Conservation (phyloP, 2,113 vertebrate species). For the Pachyramphus minor region DNA sequence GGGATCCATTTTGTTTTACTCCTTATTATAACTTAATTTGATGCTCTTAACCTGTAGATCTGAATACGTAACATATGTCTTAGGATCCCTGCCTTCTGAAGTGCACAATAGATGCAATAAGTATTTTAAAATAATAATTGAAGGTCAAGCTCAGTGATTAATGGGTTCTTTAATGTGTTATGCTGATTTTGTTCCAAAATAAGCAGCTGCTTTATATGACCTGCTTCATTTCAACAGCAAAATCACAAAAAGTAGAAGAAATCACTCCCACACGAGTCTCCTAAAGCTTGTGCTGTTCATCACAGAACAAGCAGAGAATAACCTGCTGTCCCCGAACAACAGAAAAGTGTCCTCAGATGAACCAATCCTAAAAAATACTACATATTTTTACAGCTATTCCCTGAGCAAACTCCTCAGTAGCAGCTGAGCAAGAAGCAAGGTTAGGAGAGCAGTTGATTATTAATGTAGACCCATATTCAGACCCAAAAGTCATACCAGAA, state of each 20-base stretch:
- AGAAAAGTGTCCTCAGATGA: conserved; percentile 1
- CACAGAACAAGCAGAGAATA: not conserved
- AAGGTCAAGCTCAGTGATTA: conserved; percentile 24
- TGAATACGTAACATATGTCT: not conserved
- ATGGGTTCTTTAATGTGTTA: not conserved
- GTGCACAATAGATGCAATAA: not conserved
- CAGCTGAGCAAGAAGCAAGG: not conserved
- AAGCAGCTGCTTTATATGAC: conserved; percentile 50
- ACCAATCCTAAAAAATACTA: not conserved
- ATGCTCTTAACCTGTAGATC: not conserved
- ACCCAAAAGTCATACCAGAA: not conserved
- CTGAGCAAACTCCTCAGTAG: not conserved
- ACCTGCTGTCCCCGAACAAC: not conserved
- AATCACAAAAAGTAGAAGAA: conserved; percentile 1
- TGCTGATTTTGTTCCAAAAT: conserved; percentile 39
- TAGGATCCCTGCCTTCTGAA: not conserved
- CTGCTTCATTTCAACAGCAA: conserved; percentile 32
- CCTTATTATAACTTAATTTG: not conserved
- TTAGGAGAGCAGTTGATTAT: not conserved
- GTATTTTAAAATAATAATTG: not conserved
- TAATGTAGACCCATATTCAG: not conserved
- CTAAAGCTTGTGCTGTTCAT: conserved; percentile 6
- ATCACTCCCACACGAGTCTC: not conserved
- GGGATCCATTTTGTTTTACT: not conserved
- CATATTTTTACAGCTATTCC: not conserved